Evolutionary conservation across 2,888 invertebrate species (phyloP).

Genomic region (Torymus aiolomorphi): DNA sequence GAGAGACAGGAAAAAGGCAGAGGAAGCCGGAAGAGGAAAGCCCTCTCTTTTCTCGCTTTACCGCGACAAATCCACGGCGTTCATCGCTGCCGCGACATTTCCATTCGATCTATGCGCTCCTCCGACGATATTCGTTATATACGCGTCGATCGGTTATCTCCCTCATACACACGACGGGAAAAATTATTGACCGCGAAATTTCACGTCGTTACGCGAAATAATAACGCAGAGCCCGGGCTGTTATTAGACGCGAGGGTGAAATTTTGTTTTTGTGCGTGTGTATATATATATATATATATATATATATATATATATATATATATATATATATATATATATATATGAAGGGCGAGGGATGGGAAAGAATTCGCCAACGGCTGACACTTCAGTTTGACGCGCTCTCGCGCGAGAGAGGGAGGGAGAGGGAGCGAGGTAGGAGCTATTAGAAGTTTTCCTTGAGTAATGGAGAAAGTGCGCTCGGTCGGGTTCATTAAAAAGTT

Average conservation of each 20-base stretch:
- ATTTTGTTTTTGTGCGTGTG: no score
- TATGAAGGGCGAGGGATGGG: no score
- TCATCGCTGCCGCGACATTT: constrained; percentile 35
- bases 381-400: not conserved
- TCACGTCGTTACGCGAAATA: not conserved
- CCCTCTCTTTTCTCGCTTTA: constrained; percentile 35
- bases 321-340: no score
- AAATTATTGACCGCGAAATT: constrained; percentile 6
- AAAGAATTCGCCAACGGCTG: no score
- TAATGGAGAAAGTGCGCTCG: no score
- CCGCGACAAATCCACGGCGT: constrained; percentile 43
- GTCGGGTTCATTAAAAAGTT: no score
- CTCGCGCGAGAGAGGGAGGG: not conserved
- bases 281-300: no score
- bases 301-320: no score
- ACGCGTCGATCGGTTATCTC: constrained; percentile 13
- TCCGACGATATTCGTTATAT: constrained; percentile 23
- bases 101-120: constrained; percentile 26
- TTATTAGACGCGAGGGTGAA: no score
- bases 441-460: not conserved
- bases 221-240: no score
- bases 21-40: constrained; percentile 9
- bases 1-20: not conserved
- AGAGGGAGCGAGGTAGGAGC: not conserved
- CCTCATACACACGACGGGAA: not conserved